Conservation (phyloP, 2,797 vertebrate species). For the Distichodus sexfasciatus region DNA sequence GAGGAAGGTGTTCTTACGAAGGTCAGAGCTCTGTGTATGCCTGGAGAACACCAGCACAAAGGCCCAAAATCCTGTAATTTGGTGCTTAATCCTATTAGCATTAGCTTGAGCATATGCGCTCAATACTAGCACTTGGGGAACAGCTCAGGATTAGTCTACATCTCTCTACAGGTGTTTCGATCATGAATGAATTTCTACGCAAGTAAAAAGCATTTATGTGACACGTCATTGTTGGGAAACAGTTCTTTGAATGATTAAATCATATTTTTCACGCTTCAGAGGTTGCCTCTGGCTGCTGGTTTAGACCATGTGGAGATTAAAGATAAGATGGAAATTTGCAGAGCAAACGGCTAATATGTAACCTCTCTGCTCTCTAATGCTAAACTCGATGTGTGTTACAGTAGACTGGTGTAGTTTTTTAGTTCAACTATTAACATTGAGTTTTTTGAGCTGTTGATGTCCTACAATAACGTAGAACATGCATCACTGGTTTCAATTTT, state of each 20-base stretch:
- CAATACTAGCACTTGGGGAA: not conserved
- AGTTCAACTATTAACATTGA: too few species aligned
- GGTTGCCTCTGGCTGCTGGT: not conserved
- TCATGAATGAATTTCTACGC: not conserved
- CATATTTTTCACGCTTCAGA: too few species aligned
- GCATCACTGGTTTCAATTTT: too few species aligned
- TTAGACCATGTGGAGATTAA: not conserved
- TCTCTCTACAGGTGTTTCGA: not conserved
- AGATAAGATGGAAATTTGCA: too few species aligned
- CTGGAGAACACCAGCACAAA: slow-evolving; percentile 22
- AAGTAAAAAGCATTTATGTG: not conserved
- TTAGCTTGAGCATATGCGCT: slow-evolving; percentile 1
- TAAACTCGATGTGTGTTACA: too few species aligned
- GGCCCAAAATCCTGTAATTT: slow-evolving; percentile 32
- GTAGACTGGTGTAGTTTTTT: too few species aligned
- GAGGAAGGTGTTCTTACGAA: slow-evolving; percentile 17
- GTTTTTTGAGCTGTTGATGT: too few species aligned
- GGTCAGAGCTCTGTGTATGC: slow-evolving; percentile 28
- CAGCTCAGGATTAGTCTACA: not conserved
- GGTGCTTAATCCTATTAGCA: slow-evolving; percentile 36
- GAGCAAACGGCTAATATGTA: not conserved
- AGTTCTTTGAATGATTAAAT: not conserved
- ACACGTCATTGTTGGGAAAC: too few species aligned
- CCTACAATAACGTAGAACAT: too few species aligned
- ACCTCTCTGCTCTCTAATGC: too few species aligned